Base-by-base conservation (phyloP, 2,113 vertebrate genomes). In the Synodontis membranacea region DNA sequence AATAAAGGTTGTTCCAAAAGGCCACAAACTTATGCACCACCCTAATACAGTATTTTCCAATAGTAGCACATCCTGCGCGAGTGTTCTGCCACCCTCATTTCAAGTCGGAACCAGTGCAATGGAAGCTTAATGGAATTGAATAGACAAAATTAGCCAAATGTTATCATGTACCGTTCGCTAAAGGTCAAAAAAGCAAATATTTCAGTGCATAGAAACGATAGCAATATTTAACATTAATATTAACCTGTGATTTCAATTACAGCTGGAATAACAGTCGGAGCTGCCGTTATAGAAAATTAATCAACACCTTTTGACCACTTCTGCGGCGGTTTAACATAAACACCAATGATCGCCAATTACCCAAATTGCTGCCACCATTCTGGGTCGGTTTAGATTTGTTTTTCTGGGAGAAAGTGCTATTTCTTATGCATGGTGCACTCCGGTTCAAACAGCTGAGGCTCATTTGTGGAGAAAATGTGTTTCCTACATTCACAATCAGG, bases 381-480 rank as follows among this genome's bases (percentile, higher is more conserved):
- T 25, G 21, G 37, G 39, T 42, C 68, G 44, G 9, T 42, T 44
- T 25, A 3, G 68, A 44, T 44, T 44, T 28, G 70, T 74, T 74
- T 72, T 39, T 39, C 37, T 44, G 21, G 25, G 19, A 25, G 21
- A 42, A 9, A 7, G 37, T 25, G 70, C 39, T 44, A 44, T 44
- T 44, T 44, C 70, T 74, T 44, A 44, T 74, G 70, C 68, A 72
- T 11, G 37, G 19, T 72, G 68, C 70, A 25, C 39, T 44, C 68
- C 10, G 68, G 68, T 42, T 72, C 70, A 74, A 74, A 74, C 70
- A 74, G 70, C 70, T 74, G 70, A 74, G 39, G 70, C 39, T 74
- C 70, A 74, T 74, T 74, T 74, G 70, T 44, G 39, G 10, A 10
- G 39, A 25, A 72, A 74, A 70, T 70, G 66, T 39, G 34, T 39